Conservation (phyloP, 23 tunicate species). For the Diplosoma virens region DNA sequence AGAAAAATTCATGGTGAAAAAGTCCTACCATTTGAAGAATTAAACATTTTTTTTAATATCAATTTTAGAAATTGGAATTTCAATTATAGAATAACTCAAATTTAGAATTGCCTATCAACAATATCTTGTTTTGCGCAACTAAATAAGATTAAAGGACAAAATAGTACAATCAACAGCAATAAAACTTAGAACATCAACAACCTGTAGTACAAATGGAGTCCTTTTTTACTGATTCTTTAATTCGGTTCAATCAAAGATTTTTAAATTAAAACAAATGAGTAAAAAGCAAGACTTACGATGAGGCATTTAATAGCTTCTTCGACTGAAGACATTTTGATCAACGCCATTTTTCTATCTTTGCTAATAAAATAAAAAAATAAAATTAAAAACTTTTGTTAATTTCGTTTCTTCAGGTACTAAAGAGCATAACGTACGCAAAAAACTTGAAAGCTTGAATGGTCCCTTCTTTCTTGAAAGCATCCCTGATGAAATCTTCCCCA, state of each 20-base stretch:
- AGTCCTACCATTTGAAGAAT: too few species aligned
- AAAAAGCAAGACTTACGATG: constrained; percentile 57
- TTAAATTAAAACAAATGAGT: too few species aligned
- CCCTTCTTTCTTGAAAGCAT: constrained; percentile 51
- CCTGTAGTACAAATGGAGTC: too few species aligned
- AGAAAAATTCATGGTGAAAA: too few species aligned
- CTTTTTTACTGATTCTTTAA: too few species aligned
- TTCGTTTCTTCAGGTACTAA: neutral
- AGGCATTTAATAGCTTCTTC: constrained; percentile 91
- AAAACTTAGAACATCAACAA: neutral
- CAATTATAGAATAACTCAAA: too few species aligned
- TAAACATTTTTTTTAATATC: too few species aligned
- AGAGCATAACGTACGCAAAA: constrained; percentile 69
- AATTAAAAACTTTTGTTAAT: neutral
- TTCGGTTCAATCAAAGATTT: too few species aligned
- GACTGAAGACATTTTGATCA: constrained; percentile 67
- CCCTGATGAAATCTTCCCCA: constrained; percentile 64
- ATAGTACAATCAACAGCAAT: neutral
- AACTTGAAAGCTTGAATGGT: constrained; percentile 81
- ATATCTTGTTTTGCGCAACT: too few species aligned
- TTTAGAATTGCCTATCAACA: too few species aligned
- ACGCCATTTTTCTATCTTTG: constrained; percentile 91
- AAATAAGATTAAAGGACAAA: neutral
- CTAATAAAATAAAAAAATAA: constrained; percentile 17
- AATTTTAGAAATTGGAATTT: too few species aligned